Base-by-base conservation (phyloP, 2,888 invertebrate genomes). In the Leptopilina myrica region DNA sequence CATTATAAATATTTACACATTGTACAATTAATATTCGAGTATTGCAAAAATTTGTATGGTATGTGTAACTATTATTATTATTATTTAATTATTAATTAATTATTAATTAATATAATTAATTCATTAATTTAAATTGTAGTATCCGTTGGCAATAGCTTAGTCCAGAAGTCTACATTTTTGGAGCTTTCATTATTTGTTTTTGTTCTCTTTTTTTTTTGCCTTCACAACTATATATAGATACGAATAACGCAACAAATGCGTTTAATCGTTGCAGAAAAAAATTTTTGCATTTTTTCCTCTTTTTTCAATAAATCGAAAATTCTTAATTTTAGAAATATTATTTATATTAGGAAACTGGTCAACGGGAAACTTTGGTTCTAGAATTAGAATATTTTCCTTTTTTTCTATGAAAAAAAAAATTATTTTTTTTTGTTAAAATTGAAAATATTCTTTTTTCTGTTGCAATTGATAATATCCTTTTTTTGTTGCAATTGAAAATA, bases 111-210 rank as follows among this genome's bases (percentile, higher is more conserved):
- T 49, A 49, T 49, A 49, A 49, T 49, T 49, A 49, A 49, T 49
- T 49, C 2, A 49, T 9, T 49, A 49, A 49, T 49, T 43, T 49
- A 49, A 49, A 49, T 49, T 85, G 84, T 86, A 85, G 53, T 84
- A 84, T 84, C 81, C 81, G 66, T 82, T 84, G 83, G 85, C 84
- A 85, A 87, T 85, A 85, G 86, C 85, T 86, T 84, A 84, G 85
- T 87, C 85, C 87, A 86, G 87, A 86, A 86, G 85, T 82, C 73
- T 73, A 73, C 9, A 26, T 73, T 49, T 56, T 14, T 73, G 33
- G 33, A 73, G n/a, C 53, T n/a, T 62, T 64, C 12, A 49, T 14
- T 40, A n/a, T 26, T 64, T 69, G 65, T 64, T 33, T 65, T 9
- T 77, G 78, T 79, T 78, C 26, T 66, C 26, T 81, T 79, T 75